These are phyloP conservation scores for Hypsibius dujardini DNA, from an alignment of 1,140 invertebrate genomes.

Conservation along the genomic window DNA sequence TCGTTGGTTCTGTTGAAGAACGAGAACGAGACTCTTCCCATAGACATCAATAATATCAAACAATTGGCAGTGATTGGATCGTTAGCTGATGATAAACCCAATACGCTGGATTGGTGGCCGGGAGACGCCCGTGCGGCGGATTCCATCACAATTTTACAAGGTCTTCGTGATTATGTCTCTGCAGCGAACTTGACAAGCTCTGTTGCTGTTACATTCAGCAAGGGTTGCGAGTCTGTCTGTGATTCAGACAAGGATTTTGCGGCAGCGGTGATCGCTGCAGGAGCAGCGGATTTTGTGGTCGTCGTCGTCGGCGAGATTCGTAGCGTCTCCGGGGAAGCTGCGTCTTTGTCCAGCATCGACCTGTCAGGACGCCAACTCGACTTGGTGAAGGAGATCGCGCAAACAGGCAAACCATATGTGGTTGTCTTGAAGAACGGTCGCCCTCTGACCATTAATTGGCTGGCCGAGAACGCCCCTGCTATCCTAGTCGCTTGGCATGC, in stretches of 20 bases:
- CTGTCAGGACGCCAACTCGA: slow-evolving; percentile 3
- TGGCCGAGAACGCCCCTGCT: slow-evolving; percentile 11
- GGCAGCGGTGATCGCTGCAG: slow-evolving; percentile 16
- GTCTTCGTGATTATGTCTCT: neutral
- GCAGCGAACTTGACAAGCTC: neutral
- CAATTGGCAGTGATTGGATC: slow-evolving; percentile 21
- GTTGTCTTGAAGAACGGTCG: slow-evolving; percentile 19
- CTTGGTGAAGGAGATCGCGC: neutral
- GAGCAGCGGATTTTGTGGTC: slow-evolving; percentile 9
- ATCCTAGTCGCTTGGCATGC: slow-evolving; percentile 19
- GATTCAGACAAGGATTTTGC: neutral
- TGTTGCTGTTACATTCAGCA: neutral
- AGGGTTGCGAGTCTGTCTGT: neutral
- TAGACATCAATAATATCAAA: neutral
- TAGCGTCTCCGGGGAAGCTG: neutral
- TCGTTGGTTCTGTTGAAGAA: slow-evolving; percentile 23
- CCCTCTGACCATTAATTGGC: slow-evolving; percentile 9
- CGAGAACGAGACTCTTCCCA: slow-evolving; percentile 18
- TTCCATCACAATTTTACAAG: neutral
- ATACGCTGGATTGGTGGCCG: slow-evolving; percentile 19
- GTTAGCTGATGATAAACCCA: slow-evolving; percentile 16
- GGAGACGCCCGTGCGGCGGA: slow-evolving; percentile 10
- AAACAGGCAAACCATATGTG: neutral
- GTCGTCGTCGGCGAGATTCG: slow-evolving; percentile 2
- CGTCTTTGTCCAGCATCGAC: neutral